phyloP scores from a whole-genome alignment of 2,797 vertebrate species.

The Gila robusta region DNA sequence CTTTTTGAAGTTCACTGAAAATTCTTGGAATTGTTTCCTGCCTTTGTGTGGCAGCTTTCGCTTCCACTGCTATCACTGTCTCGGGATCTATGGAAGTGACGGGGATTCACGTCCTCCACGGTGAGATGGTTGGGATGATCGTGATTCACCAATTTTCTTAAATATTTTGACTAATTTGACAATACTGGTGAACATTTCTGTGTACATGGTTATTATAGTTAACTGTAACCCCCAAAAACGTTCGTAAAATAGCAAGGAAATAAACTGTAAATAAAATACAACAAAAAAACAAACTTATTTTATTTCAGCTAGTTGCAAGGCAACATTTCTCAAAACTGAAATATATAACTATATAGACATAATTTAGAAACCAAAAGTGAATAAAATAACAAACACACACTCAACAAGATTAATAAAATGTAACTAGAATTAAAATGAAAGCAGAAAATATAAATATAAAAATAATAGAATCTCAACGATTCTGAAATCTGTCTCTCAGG shows the following conservation, averaged over 20 bases:
- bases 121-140: background rate
- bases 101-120: background rate
- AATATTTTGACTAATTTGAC: background rate
- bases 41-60: conserved; percentile 82
- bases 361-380: background rate
- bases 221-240: background rate
- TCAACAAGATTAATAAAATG: background rate
- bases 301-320: background rate
- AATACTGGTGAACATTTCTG: background rate
- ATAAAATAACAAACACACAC: background rate
- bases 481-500: no score
- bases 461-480: no score
- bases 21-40: conserved; percentile 86
- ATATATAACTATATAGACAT: background rate
- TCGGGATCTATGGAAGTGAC: background rate
- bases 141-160: background rate
- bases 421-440: no score
- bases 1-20: conserved; percentile 73
- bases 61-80: conserved; percentile 64
- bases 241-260: background rate
- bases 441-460: no score
- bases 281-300: background rate
- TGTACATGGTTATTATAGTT: background rate
- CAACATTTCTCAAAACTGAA: background rate
- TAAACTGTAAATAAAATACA: background rate